These are phyloP conservation scores for Eurosta solidaginis DNA, from an alignment of 1,140 invertebrate species.

Conservation along the genomic window DNA sequence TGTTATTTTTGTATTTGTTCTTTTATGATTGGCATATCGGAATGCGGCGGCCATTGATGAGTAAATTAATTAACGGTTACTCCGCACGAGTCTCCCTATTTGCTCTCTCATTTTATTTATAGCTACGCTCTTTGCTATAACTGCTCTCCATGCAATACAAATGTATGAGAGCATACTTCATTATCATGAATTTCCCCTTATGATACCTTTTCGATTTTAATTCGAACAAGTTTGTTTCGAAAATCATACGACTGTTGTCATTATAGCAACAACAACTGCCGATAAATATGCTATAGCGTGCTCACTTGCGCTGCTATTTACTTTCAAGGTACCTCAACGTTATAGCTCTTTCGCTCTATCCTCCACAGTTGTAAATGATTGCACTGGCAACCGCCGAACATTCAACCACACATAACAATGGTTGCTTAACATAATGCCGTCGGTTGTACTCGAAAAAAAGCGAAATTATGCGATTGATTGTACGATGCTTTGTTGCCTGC, in stretches of 20 bases:
- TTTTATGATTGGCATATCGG: background rate
- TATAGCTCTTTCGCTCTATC: background rate
- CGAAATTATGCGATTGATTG: background rate
- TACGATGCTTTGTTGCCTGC: background rate
- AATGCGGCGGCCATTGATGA: constrained; percentile 9
- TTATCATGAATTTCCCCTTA: background rate
- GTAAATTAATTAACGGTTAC: background rate
- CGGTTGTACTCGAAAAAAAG: background rate
- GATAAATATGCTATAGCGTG: background rate
- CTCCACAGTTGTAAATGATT: background rate
- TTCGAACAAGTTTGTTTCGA: background rate
- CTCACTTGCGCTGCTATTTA: background rate
- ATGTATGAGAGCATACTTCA: background rate
- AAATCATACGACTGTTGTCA: no score
- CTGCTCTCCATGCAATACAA: background rate
- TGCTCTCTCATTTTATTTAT: background rate
- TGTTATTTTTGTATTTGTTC: background rate
- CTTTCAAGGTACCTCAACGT: background rate
- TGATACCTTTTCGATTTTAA: background rate
- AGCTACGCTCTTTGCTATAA: background rate
- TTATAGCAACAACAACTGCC: background rate
- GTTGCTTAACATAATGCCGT: background rate
- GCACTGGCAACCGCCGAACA: background rate
- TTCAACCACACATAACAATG: background rate
- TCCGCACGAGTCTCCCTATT: background rate